Conservation (phyloP, 2,888 invertebrate species). For the Meganola albula region DNA sequence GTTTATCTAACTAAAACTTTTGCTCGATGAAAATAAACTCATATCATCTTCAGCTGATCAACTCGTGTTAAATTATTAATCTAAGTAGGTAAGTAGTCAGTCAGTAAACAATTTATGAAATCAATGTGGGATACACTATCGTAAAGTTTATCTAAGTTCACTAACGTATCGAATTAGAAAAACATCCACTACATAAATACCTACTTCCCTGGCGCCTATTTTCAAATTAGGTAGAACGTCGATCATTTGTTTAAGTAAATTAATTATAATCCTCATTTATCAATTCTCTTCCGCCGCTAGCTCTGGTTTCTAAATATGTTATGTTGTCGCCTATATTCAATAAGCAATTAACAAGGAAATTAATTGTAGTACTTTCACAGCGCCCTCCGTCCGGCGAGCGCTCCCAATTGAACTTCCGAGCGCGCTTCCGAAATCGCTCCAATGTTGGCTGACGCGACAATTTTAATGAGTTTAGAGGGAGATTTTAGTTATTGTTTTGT, state of each 20-base stretch:
- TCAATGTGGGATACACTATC: slow-evolving; percentile 47
- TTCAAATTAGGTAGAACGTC: no score
- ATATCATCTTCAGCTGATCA: slow-evolving; percentile 36
- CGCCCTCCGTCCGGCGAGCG: slow-evolving; percentile 65
- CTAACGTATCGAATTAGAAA: slow-evolving; percentile 54
- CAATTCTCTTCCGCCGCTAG: no score
- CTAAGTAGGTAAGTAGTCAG: slow-evolving; percentile 34
- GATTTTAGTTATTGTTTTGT: slow-evolving; percentile 73
- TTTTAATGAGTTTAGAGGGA: slow-evolving; percentile 59
- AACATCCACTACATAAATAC: slow-evolving; percentile 39
- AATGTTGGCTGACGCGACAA: slow-evolving; percentile 45
- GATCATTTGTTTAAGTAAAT: no score
- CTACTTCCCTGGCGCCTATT: slow-evolving; percentile 53
- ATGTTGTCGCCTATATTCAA: no score
- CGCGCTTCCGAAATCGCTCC: slow-evolving; percentile 69
- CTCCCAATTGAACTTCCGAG: slow-evolving; percentile 77
- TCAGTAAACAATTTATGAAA: slow-evolving; percentile 46
- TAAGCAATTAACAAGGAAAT: slow-evolving; percentile 56
- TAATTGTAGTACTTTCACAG: slow-evolving; percentile 62
- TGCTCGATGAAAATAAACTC: slow-evolving; percentile 9
- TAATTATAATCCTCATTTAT: no score
- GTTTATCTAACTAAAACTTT: slow-evolving; percentile 1
- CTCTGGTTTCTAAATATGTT: no score
- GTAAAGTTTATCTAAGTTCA: slow-evolving; percentile 65
- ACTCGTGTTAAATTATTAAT: slow-evolving; percentile 37